A percentile compares a stretch with the other conserved stretches of the same genome.
These are phyloP conservation scores for Myoxocephalus aenaeus DNA, from an alignment of 2,797 vertebrate genomes.

Conservation along the genomic window DNA sequence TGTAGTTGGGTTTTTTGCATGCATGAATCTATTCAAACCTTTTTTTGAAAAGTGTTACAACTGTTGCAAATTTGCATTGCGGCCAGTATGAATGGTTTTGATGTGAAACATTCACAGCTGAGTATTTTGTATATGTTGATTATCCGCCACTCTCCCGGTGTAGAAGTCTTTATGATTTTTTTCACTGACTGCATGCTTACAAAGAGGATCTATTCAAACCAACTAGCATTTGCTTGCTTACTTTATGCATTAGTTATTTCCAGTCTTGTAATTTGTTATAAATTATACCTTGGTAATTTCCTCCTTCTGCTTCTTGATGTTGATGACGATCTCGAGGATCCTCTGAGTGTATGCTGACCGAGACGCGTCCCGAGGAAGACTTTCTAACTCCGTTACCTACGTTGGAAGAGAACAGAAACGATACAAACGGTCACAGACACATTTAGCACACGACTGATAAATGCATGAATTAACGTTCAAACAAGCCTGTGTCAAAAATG, in stretches of 20 bases:
- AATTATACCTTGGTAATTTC: conserved; percentile 91
- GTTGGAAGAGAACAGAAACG: not conserved
- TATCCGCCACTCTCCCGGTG: too few species aligned
- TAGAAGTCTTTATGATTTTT: too few species aligned
- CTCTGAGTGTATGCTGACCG: conserved; percentile 92
- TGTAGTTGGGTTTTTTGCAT: too few species aligned
- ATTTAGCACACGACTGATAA: not conserved
- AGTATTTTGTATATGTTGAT: too few species aligned
- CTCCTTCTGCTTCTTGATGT: conserved; percentile 95
- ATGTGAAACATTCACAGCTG: too few species aligned
- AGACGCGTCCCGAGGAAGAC: conserved; percentile 88
- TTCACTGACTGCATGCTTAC: not conserved
- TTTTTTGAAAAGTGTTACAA: too few species aligned
- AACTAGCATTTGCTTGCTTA: rapidly evolving
- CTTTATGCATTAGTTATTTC: too few species aligned
- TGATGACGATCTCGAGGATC: conserved; percentile 94
- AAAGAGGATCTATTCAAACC: not conserved
- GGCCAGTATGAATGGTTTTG: too few species aligned
- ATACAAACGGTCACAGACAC: not conserved
- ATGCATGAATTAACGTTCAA: not conserved
- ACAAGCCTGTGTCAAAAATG: not conserved
- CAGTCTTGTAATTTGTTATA: not conserved
- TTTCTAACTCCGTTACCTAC: conserved; percentile 89
- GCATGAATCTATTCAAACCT: too few species aligned
- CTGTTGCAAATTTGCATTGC: too few species aligned